A percentile compares a stretch with the other conserved stretches of the same genome.
Evolutionary conservation across 2,888 invertebrate genomes (phyloP).

Genomic region (Galerucella nymphaeae): DNA sequence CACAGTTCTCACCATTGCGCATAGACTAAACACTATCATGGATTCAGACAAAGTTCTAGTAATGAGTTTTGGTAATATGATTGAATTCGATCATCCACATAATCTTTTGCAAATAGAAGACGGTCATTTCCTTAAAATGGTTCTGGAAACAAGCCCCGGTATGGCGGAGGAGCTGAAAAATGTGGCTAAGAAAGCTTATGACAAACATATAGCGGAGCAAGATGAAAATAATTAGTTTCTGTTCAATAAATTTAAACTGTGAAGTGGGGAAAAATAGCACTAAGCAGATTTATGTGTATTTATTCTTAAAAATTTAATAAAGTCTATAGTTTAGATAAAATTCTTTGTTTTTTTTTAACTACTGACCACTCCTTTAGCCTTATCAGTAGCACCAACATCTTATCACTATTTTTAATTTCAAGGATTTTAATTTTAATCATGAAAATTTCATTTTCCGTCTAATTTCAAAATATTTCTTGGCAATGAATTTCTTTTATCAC

Average conservation of each 20-base stretch:
- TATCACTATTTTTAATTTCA: too few relatives aligned
- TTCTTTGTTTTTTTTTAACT: too few relatives aligned
- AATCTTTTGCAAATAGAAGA: conserved; percentile 71
- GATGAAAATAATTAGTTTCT: neutral
- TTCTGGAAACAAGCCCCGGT: conserved; percentile 74
- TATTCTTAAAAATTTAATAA: too few relatives aligned
- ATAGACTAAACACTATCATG: conserved; percentile 45
- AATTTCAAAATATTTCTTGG: too few relatives aligned
- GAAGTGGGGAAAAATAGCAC: neutral
- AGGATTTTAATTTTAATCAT: too few relatives aligned
- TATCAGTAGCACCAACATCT: too few relatives aligned
- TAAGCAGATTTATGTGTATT: too few relatives aligned
- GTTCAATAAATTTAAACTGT: neutral
- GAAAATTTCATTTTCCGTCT: too few relatives aligned
- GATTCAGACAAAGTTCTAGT: conserved; percentile 77
- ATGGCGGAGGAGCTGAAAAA: conserved; percentile 56
- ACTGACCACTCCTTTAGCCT: too few relatives aligned
- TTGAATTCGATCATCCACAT: conserved; percentile 83
- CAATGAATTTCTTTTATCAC: too few relatives aligned
- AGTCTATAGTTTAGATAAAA: too few relatives aligned
- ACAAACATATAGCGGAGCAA: neutral
- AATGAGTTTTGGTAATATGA: conserved; percentile 79
- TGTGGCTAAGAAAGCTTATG: conserved; percentile 52
- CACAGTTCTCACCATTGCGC: conserved; percentile 77
- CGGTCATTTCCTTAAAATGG: conserved; percentile 74